Evolutionary conservation across 2,113 vertebrate genomes (phyloP).

Genomic region (Colius striatus): DNA sequence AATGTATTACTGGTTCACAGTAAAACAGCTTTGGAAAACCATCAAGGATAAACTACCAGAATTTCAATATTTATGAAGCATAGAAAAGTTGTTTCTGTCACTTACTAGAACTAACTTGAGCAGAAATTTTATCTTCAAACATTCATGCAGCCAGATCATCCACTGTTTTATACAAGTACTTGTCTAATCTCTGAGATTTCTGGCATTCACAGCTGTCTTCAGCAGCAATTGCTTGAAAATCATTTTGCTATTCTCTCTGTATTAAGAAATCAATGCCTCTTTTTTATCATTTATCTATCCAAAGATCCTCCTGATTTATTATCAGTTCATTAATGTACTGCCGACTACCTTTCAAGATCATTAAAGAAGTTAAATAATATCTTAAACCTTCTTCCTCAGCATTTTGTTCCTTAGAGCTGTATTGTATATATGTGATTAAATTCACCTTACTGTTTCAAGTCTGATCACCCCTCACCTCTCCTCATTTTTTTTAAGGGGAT

Average conservation of each 20-base stretch:
- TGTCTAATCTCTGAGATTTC: neutral
- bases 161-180: neutral
- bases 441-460: conserved; percentile 44
- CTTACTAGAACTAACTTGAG: neutral
- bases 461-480: conserved; percentile 34
- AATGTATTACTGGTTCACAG: neutral
- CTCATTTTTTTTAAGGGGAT: neutral
- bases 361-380: conserved; percentile 68
- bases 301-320: conserved; percentile 64
- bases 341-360: conserved; percentile 65
- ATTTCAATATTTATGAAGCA: neutral
- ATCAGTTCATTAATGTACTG: conserved; percentile 67
- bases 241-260: conserved; percentile 57
- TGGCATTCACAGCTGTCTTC: conserved; percentile 21
- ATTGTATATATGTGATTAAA: conserved; percentile 45
- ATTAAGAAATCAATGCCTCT: conserved; percentile 61
- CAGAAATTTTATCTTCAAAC: neutral
- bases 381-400: conserved; percentile 63
- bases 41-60: neutral
- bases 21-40: neutral
- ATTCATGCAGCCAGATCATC: neutral
- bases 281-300: conserved; percentile 65
- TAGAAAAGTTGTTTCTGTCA: neutral
- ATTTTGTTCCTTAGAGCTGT: conserved; percentile 34
- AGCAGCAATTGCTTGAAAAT: conserved; percentile 16